phyloP scores from a whole-genome alignment of 1,140 invertebrate genomes.

The Sycobia sp. region DNA sequence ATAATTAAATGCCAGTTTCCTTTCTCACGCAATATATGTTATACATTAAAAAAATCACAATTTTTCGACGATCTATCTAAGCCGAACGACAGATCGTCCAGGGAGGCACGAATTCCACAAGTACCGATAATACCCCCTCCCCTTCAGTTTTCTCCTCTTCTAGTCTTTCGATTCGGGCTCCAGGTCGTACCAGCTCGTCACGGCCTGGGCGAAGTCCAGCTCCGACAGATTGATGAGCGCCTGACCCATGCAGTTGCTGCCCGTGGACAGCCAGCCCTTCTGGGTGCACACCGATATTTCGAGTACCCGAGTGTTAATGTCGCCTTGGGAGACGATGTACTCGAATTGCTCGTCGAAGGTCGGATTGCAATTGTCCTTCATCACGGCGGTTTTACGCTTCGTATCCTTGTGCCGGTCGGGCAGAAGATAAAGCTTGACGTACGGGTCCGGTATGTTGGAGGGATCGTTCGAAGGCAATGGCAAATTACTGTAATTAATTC shows the following conservation, averaged over 20 bases:
- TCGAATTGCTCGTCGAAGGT: conserved; percentile 90
- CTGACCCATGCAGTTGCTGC: conserved; percentile 82
- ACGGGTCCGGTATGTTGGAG: conserved; percentile 89
- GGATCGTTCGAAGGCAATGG: conserved; percentile 78
- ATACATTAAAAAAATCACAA: too few species aligned
- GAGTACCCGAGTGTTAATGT: conserved; percentile 73
- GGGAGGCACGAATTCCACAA: background rate
- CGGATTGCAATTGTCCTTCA: conserved; percentile 90
- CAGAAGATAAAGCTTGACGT: conserved; percentile 90
- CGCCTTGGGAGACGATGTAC: conserved; percentile 78
- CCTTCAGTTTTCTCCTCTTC: conserved; percentile 39
- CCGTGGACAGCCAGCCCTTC: conserved; percentile 77
- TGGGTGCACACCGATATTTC: conserved; percentile 84
- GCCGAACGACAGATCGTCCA: background rate
- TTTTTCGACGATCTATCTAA: too few species aligned
- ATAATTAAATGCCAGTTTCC: too few species aligned
- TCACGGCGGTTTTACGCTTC: conserved; percentile 87
- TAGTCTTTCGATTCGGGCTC: conserved; percentile 65
- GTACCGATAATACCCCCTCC: background rate
- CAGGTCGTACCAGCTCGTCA: conserved; percentile 75
- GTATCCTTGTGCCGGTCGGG: conserved; percentile 86
- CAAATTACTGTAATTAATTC: conserved; percentile 73
- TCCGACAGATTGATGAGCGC: conserved; percentile 70
- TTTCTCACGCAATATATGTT: too few species aligned
- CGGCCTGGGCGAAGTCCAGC: conserved; percentile 69